Conservation (phyloP, 2,888 invertebrate species). For the Acheta domesticus region DNA sequence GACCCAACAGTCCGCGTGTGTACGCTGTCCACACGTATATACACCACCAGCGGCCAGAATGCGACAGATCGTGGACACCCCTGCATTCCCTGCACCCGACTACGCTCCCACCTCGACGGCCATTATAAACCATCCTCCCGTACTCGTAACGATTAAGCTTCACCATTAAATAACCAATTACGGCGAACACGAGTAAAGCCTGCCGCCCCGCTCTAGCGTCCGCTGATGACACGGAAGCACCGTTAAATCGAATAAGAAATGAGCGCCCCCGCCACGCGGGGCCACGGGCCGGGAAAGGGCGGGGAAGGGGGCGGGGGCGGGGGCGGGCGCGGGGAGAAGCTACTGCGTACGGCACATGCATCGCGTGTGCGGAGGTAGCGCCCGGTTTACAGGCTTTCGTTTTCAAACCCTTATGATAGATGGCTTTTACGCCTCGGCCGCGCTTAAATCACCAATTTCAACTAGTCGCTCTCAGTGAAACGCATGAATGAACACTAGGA, state of each 20-base stretch:
- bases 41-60: neutral
- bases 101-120: neutral
- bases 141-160: neutral
- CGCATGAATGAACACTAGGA: too few species aligned
- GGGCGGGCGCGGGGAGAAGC: neutral
- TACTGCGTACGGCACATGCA: neutral
- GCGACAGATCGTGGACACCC: neutral
- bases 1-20: too few species aligned
- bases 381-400: neutral
- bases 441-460: too few species aligned
- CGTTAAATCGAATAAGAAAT: slow-evolving; percentile 18
- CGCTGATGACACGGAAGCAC: slow-evolving; percentile 1
- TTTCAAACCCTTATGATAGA: too few species aligned
- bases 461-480: too few species aligned
- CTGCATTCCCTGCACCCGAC: neutral
- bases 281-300: too few species aligned
- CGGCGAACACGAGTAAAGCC: neutral
- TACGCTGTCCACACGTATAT: too few species aligned
- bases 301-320: too few species aligned
- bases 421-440: too few species aligned
- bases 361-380: neutral
- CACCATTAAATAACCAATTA: slow-evolving; percentile 18
- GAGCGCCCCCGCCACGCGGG: neutral
- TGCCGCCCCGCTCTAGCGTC: neutral
- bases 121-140: neutral